A percentile compares a stretch with the other conserved stretches of the same genome.
Conservation (phyloP, 2,113 vertebrate species). For the Rhynchopsitta pachyrhyncha region DNA sequence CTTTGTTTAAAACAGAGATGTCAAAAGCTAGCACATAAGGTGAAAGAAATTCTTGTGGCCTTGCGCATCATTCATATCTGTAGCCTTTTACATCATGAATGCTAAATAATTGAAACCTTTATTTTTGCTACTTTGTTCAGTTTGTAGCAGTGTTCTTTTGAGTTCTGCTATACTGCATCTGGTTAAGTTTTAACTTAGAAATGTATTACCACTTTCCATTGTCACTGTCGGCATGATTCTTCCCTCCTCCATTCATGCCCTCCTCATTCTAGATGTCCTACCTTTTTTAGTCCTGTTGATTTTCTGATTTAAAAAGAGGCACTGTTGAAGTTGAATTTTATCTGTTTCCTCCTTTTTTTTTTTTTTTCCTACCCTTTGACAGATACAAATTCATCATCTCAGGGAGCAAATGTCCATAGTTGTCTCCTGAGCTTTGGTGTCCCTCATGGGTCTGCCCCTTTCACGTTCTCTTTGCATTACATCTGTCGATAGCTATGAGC, state of each 20-base stretch:
- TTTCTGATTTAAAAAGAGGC: slow-evolving; percentile 8
- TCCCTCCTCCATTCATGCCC: not conserved
- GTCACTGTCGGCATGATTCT: not conserved
- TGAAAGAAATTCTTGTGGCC: slow-evolving; percentile 23
- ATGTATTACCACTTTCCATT: slow-evolving; percentile 35
- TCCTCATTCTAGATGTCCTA: not conserved
- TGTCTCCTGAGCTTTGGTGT: slow-evolving; percentile 49
- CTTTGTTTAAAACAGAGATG: not conserved
- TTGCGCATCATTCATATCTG: slow-evolving; percentile 23
- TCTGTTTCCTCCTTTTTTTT: not conserved
- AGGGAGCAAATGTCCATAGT: slow-evolving; percentile 68
- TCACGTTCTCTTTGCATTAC: not conserved
- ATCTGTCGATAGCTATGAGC: not conserved
- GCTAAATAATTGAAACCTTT: slow-evolving; percentile 11
- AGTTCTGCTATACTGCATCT: slow-evolving; percentile 11
- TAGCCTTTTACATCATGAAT: slow-evolving; percentile 25
- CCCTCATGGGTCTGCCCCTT: not conserved
- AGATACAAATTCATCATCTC: slow-evolving; percentile 55
- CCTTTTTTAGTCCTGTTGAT: not conserved
- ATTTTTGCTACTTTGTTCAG: slow-evolving; percentile 44
- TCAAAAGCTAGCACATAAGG: slow-evolving; percentile 28
- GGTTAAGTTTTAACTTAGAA: slow-evolving; percentile 24
- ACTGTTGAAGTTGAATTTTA: not conserved
- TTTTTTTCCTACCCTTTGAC: not conserved
- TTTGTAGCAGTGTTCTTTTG: slow-evolving; percentile 23